These are phyloP conservation scores for Canis aureus DNA, from an alignment of 2,113 vertebrate species.

Conservation along the genomic window DNA sequence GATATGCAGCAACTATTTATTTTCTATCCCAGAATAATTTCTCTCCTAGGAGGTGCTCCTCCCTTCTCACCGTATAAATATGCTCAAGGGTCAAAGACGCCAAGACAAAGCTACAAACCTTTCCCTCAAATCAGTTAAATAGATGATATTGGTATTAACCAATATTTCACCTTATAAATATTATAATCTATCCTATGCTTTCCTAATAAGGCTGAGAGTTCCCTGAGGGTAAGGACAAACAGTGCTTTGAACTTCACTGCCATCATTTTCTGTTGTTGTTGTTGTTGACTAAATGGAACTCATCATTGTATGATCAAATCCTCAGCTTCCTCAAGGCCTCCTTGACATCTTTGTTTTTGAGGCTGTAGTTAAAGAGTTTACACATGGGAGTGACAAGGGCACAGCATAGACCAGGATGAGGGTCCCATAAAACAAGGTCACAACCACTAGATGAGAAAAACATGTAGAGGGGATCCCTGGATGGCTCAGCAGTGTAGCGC, in stretches of 20 bases:
- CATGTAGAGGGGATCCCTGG: neutral
- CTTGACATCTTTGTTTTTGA: conserved; percentile 72
- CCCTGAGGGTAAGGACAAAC: neutral
- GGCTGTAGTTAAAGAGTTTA: conserved; percentile 58
- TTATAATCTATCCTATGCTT: neutral
- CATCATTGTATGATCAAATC: neutral
- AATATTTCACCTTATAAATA: conserved; percentile 34
- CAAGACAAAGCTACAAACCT: neutral
- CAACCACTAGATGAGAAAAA: conserved; percentile 60
- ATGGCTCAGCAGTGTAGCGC: no score
- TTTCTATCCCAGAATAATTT: neutral
- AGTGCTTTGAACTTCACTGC: neutral
- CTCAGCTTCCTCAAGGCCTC: conserved; percentile 30
- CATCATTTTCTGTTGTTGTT: neutral
- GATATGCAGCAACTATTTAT: neutral
- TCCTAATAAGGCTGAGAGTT: neutral
- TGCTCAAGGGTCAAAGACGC: neutral
- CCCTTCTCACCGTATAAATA: neutral
- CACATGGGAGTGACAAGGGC: conserved; percentile 13
- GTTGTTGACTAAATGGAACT: neutral
- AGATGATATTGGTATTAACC: neutral
- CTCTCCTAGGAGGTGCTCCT: neutral
- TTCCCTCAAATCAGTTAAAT: neutral
- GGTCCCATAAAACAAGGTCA: conserved; percentile 66
- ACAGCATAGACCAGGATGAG: conserved; percentile 59